phyloP scores from a whole-genome alignment of 2,113 vertebrate species.

The Beaufortia kweichowensis region DNA sequence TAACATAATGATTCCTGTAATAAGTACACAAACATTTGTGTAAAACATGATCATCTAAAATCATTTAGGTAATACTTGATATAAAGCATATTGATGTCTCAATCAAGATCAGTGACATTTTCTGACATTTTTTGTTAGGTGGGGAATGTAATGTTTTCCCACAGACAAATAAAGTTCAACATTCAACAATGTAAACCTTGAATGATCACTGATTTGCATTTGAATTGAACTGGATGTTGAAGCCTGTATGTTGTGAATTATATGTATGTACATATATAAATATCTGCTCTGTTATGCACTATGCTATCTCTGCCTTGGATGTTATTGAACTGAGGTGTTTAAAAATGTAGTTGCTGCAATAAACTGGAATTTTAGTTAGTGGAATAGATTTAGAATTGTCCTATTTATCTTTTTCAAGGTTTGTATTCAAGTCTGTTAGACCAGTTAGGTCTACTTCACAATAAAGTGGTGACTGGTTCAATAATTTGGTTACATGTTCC shows the following conservation, averaged over 20 bases:
- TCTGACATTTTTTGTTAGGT: too few relatives aligned
- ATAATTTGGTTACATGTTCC: conserved; percentile 14
- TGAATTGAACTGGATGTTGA: conserved; percentile 45
- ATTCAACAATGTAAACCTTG: conserved; percentile 17
- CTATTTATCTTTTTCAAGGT: conserved; percentile 57
- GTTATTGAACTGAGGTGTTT: conserved; percentile 55
- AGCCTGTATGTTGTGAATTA: conserved; percentile 34
- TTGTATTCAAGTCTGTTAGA: conserved; percentile 46
- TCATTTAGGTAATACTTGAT: conserved; percentile 33
- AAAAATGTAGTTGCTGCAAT: conserved; percentile 64
- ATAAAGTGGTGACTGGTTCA: conserved; percentile 40
- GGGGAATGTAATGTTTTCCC: too few relatives aligned
- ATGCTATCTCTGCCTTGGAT: conserved; percentile 52
- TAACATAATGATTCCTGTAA: background rate
- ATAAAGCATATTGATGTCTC: conserved; percentile 21
- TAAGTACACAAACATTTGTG: conserved; percentile 8
- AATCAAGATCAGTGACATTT: background rate
- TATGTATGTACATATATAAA: conserved; percentile 46
- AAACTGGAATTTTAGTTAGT: conserved; percentile 77
- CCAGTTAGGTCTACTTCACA: conserved; percentile 40
- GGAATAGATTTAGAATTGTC: conserved; percentile 53
- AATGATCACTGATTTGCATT: conserved; percentile 28
- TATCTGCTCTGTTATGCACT: conserved; percentile 57
- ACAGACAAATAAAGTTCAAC: too few relatives aligned
- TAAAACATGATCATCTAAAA: conserved; percentile 31